These are phyloP conservation scores for Pterophyllum scalare DNA, from an alignment of 2,113 vertebrate genomes.

Conservation along the genomic window DNA sequence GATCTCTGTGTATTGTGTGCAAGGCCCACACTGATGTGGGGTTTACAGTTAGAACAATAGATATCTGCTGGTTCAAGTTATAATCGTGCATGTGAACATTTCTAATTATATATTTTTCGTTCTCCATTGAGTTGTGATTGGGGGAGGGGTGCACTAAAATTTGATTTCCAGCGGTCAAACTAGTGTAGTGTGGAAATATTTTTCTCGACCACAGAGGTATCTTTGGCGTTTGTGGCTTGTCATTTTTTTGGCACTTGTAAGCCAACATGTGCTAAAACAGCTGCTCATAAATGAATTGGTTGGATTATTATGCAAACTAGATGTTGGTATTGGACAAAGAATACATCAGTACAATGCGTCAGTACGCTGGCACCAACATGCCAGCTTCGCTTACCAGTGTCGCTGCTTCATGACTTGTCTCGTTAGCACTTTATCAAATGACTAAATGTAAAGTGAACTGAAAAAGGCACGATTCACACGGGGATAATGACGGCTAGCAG, in stretches of 20 bases:
- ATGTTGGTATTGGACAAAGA: neutral
- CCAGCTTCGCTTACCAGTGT: neutral
- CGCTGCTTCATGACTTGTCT: neutral
- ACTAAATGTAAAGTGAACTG: neutral
- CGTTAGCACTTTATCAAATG: neutral
- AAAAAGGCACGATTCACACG: no score
- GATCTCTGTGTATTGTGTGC: neutral
- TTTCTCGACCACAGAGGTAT: neutral
- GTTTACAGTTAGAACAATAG: neutral
- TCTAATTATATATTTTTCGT: neutral
- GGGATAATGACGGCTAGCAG: neutral
- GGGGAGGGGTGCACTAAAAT: neutral
- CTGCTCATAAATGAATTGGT: neutral
- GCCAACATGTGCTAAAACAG: neutral
- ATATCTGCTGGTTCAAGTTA: neutral
- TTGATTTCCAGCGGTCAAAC: neutral
- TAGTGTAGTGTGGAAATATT: neutral
- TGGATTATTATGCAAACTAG: neutral
- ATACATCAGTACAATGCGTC: neutral
- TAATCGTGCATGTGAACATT: neutral
- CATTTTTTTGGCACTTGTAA: neutral
- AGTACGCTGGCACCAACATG: neutral
- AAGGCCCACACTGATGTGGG: fast-evolving
- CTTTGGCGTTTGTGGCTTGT: neutral
- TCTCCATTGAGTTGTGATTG: neutral